Base-by-base conservation (phyloP, 2,888 invertebrate genomes). In the Chironomus riparius region DNA sequence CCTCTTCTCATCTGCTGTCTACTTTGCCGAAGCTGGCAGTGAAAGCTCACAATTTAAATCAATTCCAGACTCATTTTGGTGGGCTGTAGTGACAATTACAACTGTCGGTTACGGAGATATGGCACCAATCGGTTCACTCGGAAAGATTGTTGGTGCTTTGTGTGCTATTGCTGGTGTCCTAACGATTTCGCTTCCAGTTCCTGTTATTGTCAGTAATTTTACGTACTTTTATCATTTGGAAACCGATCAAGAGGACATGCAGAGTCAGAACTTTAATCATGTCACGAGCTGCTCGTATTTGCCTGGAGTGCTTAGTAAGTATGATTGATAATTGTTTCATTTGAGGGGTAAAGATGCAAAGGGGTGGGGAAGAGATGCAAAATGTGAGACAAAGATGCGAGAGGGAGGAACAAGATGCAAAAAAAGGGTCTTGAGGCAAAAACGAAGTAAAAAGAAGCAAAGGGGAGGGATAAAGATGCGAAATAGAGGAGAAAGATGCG, bases 61-160 rank as follows among this genome's bases (percentile, higher is more conserved):
- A 88, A 98, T 98, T 91, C 98, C 98, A 86, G 97, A 97, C 91
- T 98, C 97, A 89, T 98, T 98, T 92, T 98, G 98, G 98, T 98
- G 98, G 98, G 96, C 96, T 87, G 95, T 98, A 88, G 98, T 98
- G 88, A 98, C 95, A 89, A 94, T 94, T 94, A 74, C 74, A 47
- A 74, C 74, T 22, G 74, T 74, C 15, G 74, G 74, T 22, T 74
- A 74, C 47, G 74, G 74, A 48, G 74, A 74, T n/a, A 74, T 74
- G 74, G 62, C 74, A 88, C 98, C 98, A 82, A 97, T 98, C 83
- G 97, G 97, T 83, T 96, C 98, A 81, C 98, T 98, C 97, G 98
- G 98, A 83, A 97, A 97, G 88, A 95, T 96, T 86, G 98, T 98
- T 82, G 98, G 98, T 80, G 97, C 97, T 81, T 89, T 98, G 82